Conservation (phyloP, 1,140 invertebrate species). For the Onthophagus taurus region DNA sequence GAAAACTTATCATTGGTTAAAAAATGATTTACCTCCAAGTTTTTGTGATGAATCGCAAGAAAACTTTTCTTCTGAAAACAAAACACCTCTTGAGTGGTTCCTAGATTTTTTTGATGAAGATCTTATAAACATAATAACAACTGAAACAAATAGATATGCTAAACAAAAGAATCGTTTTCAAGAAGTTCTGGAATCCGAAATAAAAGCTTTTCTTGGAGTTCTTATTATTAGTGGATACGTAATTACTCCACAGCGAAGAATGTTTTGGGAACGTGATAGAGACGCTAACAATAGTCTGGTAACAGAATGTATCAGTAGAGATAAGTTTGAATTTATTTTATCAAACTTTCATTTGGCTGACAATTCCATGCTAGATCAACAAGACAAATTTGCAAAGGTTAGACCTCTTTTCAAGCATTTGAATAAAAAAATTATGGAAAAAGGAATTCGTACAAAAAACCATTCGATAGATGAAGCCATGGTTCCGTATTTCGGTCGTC, state of each 20-base stretch:
- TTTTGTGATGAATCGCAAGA: no score
- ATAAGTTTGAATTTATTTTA: conserved; percentile 13
- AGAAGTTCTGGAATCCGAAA: conserved; percentile 18
- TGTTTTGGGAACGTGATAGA: neutral
- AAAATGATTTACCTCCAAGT: no score
- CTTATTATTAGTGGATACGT: conserved; percentile 22
- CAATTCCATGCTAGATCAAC: conserved; percentile 6
- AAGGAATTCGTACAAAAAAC: conserved; percentile 1
- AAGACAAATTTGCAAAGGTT: conserved; percentile 14
- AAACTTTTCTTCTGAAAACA: no score
- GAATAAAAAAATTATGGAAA: conserved; percentile 10
- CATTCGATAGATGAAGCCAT: conserved; percentile 20
- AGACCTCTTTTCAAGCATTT: conserved; percentile 6
- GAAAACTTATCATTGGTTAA: no score
- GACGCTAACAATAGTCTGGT: conserved; percentile 5
- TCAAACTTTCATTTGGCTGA: conserved; percentile 9
- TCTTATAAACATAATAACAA: conserved; percentile 16
- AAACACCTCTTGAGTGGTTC: no score
- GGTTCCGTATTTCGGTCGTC: conserved; percentile 22
- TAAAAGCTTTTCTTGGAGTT: conserved; percentile 21
- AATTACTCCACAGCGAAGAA: no score
- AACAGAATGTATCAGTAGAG: conserved; percentile 3
- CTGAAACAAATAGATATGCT: conserved; percentile 16
- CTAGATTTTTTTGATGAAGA: conserved; percentile 22
- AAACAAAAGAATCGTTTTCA: conserved; percentile 9